Conservation (phyloP, 1,140 invertebrate species). For the Drosophila leontia region DNA sequence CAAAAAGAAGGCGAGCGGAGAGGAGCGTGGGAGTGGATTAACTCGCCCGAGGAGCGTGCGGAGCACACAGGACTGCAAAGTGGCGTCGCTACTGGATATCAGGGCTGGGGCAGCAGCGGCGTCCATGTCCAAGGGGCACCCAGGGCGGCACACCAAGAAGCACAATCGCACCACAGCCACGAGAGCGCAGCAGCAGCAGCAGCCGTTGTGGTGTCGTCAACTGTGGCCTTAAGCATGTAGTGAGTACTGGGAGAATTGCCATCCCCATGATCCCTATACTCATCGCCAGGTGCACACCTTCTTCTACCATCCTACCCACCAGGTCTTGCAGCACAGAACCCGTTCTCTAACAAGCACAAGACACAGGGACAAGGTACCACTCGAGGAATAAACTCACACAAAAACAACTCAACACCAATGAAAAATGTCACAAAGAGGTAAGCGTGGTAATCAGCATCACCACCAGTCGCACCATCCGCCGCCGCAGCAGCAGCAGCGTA, state of each 20-base stretch:
- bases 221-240: constrained; percentile 84
- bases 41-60: constrained; percentile 63
- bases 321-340: constrained; percentile 47
- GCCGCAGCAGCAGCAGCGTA: constrained; percentile 79
- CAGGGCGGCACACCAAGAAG: constrained; percentile 40
- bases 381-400: constrained; percentile 63
- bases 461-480: constrained; percentile 72
- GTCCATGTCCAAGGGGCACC: constrained; percentile 70
- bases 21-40: constrained; percentile 41
- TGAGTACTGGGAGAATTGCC: constrained; percentile 46
- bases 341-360: constrained; percentile 42
- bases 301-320: neutral
- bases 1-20: constrained; percentile 42
- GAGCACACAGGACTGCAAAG: constrained; percentile 77
- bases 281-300: neutral
- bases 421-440: constrained; percentile 85
- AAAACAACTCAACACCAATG: constrained; percentile 79
- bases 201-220: constrained; percentile 81
- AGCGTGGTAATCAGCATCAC: constrained; percentile 81
- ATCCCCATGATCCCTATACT: neutral
- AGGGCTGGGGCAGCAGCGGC: constrained; percentile 80
- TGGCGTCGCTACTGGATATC: constrained; percentile 76
- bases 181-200: constrained; percentile 65
- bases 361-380: constrained; percentile 46
- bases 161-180: constrained; percentile 43